These are phyloP conservation scores for Danaus chrysippus DNA, from an alignment of 2,888 invertebrate genomes.

Conservation along the genomic window DNA sequence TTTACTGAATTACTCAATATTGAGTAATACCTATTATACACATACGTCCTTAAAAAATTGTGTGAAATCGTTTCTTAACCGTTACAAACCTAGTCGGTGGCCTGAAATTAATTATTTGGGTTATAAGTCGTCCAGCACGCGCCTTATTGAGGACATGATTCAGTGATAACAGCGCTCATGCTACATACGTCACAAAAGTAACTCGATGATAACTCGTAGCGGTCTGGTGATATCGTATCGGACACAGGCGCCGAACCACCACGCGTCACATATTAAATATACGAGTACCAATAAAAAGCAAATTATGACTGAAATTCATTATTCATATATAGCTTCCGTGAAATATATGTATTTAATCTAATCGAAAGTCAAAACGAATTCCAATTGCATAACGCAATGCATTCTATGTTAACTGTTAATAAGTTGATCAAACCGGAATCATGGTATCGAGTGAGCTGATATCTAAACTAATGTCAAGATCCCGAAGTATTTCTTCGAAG, in stretches of 20 bases:
- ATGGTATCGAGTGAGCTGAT: too few species aligned
- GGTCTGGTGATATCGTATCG: constrained; percentile 1
- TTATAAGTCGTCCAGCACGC: constrained; percentile 6
- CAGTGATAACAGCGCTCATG: neutral
- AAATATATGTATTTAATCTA: neutral
- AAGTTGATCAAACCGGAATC: too few species aligned
- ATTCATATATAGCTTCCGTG: neutral
- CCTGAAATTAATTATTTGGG: neutral
- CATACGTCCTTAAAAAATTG: neutral
- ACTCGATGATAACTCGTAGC: neutral
- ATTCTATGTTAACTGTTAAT: neutral
- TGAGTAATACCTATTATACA: too few species aligned
- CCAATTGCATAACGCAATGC: neutral
- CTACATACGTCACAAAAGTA: neutral
- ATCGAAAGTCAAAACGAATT: neutral
- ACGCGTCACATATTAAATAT: neutral
- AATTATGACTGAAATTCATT: neutral
- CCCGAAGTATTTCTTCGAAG: neutral
- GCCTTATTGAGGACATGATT: neutral
- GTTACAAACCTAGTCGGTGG: neutral
- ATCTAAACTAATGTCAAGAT: neutral
- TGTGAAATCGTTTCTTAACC: neutral
- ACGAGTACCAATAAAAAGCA: neutral
- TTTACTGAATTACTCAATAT: too few species aligned
- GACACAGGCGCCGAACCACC: neutral